These are phyloP conservation scores for Leptobrachium leishanense DNA, from an alignment of 2,113 vertebrate genomes.

Conservation along the genomic window DNA sequence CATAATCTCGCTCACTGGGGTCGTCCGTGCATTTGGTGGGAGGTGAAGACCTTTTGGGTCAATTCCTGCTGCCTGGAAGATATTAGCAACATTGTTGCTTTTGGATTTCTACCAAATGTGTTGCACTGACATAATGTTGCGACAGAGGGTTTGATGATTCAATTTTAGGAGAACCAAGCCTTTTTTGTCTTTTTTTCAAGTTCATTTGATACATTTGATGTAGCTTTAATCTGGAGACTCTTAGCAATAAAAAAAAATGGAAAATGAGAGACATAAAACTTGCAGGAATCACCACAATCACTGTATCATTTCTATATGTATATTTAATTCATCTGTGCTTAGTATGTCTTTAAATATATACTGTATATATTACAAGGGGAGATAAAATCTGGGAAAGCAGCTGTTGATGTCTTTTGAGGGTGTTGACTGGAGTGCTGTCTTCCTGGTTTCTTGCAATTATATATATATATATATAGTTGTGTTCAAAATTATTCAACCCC, in stretches of 20 bases:
- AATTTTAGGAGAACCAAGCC: background rate
- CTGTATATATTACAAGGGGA: too few relatives aligned
- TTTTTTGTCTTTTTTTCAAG: background rate
- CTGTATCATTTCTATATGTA: too few relatives aligned
- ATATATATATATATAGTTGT: too few relatives aligned
- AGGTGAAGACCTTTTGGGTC: background rate
- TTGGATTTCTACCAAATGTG: slow-evolving; percentile 20
- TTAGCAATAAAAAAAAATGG: background rate
- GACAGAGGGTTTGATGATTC: slow-evolving; percentile 7
- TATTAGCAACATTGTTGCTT: slow-evolving; percentile 12
- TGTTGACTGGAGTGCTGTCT: too few relatives aligned
- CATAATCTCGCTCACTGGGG: background rate
- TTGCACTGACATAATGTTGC: slow-evolving; percentile 24
- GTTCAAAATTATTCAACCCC: too few relatives aligned
- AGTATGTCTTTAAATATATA: too few relatives aligned
- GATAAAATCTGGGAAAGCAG: too few relatives aligned
- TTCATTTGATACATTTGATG: slow-evolving; percentile 16
- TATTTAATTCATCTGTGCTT: too few relatives aligned
- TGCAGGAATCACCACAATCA: too few relatives aligned
- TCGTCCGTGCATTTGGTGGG: background rate
- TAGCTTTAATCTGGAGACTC: slow-evolving; percentile 12
- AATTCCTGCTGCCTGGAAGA: background rate
- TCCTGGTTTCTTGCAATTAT: too few relatives aligned
- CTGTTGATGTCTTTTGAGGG: too few relatives aligned
- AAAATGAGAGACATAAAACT: background rate